These are phyloP conservation scores for Acleris literana DNA, from an alignment of 2,888 invertebrate species.

Conservation along the genomic window DNA sequence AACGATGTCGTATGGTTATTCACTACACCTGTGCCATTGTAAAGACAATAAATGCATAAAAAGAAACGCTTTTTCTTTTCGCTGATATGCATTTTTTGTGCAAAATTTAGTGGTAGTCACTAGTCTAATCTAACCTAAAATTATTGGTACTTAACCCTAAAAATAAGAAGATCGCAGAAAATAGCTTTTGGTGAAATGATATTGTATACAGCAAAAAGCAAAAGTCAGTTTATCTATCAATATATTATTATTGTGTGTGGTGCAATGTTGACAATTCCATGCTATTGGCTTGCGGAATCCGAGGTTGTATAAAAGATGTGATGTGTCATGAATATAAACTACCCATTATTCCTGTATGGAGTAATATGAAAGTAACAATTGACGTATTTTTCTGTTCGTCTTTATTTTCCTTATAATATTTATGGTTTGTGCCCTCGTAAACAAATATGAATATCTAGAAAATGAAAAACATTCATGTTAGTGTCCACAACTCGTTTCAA, in stretches of 20 bases:
- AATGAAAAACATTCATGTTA: neutral
- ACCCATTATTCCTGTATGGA: conserved; percentile 31
- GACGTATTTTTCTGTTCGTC: conserved; percentile 28
- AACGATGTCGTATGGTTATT: too few species aligned
- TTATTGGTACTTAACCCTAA: too few species aligned
- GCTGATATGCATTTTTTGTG: too few species aligned
- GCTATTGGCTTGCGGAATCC: conserved; percentile 22
- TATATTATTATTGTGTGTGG: conserved; percentile 17
- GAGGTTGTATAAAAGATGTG: conserved; percentile 28
- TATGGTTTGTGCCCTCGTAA: conserved; percentile 3
- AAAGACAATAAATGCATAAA: too few species aligned
- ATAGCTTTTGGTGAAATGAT: too few species aligned
- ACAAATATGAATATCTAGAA: neutral
- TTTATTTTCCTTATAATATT: conserved; percentile 31
- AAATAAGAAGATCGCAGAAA: too few species aligned
- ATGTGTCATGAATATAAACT: conserved; percentile 36
- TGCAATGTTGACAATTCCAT: conserved; percentile 27
- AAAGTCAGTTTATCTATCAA: conserved; percentile 28
- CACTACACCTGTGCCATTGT: too few species aligned
- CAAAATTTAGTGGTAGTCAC: too few species aligned
- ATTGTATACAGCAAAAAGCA: neutral
- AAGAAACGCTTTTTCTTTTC: too few species aligned
- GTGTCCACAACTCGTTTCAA: neutral
- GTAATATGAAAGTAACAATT: conserved; percentile 27
- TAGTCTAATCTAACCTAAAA: too few species aligned